These are phyloP conservation scores for Homarus gammarus DNA, from an alignment of 2,888 invertebrate genomes.

Conservation along the genomic window DNA sequence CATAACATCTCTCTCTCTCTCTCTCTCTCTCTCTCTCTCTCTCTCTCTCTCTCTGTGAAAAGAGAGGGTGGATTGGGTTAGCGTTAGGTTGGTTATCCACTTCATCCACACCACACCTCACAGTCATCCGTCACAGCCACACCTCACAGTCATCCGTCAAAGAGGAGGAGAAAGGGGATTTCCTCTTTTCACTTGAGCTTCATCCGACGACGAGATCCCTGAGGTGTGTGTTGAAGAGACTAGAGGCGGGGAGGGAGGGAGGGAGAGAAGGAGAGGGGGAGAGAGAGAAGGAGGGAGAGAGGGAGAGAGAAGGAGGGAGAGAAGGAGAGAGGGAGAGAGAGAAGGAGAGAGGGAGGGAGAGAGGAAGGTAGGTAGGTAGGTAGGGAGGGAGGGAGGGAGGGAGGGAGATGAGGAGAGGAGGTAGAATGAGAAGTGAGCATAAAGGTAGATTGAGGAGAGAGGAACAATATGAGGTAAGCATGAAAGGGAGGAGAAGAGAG, in stretches of 20 bases:
- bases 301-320: not conserved
- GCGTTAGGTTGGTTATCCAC: no score
- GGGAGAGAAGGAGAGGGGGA: no score
- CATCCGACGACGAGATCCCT: not conserved
- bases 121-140: no score
- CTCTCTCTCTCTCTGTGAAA: not conserved
- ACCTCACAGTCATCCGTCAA: not conserved
- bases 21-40: not conserved
- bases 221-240: no score
- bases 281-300: not conserved
- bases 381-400: no score
- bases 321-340: not conserved
- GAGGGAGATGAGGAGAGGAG: no score
- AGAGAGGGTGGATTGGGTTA: no score
- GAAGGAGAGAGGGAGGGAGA: not conserved
- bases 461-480: not conserved
- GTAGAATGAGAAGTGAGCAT: not conserved
- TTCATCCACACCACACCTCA: no score
- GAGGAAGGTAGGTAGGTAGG: not conserved
- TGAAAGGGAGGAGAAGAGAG: not conserved
- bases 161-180: not conserved
- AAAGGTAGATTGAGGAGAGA: not conserved
- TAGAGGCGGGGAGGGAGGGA: no score
- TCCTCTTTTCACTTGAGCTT: not conserved
- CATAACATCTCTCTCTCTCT: not conserved